phyloP scores from a whole-genome alignment of 2,888 invertebrate species.

The Phyllotreta striolata region DNA sequence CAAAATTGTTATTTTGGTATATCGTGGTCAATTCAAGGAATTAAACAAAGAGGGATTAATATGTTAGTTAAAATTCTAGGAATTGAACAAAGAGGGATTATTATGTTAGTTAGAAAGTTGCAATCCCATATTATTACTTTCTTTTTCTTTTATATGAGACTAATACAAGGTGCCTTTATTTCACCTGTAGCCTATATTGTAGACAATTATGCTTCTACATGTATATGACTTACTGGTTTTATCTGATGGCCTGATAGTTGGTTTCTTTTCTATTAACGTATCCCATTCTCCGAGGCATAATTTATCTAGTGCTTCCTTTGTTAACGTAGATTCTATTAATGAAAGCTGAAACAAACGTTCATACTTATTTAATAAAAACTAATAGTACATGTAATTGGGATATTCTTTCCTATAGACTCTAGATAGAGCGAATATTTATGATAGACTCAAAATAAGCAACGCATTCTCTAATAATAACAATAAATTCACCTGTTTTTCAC shows the following conservation, averaged over 20 bases:
- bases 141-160: too few species aligned
- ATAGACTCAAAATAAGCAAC: background rate
- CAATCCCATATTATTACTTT: too few species aligned
- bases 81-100: too few species aligned
- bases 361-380: background rate
- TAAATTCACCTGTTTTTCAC: conserved; percentile 47
- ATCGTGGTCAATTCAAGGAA: too few species aligned
- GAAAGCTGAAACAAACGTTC: conserved; percentile 48
- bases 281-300: conserved; percentile 53
- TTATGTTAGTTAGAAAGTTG: too few species aligned
- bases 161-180: too few species aligned
- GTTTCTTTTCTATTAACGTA: conserved; percentile 46
- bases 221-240: conserved; percentile 52
- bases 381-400: background rate
- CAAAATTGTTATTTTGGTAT: too few species aligned
- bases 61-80: too few species aligned
- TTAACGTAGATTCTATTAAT: conserved; percentile 54
- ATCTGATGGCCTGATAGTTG: conserved; percentile 44
- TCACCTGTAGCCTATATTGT: too few species aligned
- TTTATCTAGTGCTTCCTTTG: conserved; percentile 54
- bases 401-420: background rate
- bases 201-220: too few species aligned
- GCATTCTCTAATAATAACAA: background rate
- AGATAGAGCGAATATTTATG: too few species aligned
- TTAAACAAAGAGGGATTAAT: too few species aligned